phyloP scores from a whole-genome alignment of 2,797 vertebrate genomes.

The Clarias laeviceps region DNA sequence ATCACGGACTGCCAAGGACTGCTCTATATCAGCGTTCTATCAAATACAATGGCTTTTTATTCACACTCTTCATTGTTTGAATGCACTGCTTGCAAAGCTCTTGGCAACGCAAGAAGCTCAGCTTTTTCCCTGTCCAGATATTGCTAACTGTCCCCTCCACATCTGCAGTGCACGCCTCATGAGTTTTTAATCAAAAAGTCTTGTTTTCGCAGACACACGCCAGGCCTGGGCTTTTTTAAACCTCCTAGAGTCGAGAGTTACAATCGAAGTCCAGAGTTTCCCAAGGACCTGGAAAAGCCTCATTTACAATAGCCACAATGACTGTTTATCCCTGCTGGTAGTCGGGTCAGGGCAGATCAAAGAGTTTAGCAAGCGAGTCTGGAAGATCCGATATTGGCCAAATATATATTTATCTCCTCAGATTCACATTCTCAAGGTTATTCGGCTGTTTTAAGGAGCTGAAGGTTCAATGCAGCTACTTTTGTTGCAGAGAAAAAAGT shows the following conservation, averaged over 20 bases:
- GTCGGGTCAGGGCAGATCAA: constrained; percentile 30
- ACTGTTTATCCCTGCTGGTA: constrained; percentile 35
- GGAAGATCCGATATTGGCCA: constrained; percentile 1
- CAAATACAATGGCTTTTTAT: constrained; percentile 26
- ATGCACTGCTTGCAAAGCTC: constrained; percentile 2
- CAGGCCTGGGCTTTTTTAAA: constrained; percentile 37
- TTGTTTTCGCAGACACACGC: constrained; percentile 54
- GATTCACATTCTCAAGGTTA: neutral
- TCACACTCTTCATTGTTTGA: constrained; percentile 25
- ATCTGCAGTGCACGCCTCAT: constrained; percentile 50
- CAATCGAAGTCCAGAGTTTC: constrained; percentile 33
- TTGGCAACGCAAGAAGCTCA: constrained; percentile 39
- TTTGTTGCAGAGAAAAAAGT: neutral
- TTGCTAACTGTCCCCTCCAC: constrained; percentile 24
- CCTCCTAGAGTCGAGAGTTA: constrained; percentile 15
- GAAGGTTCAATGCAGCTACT: neutral
- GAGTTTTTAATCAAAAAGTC: constrained; percentile 42
- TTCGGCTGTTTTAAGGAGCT: constrained; percentile 11
- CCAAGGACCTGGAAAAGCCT: constrained; percentile 24
- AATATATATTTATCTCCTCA: neutral
- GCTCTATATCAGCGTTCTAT: constrained; percentile 35
- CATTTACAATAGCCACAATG: constrained; percentile 36
- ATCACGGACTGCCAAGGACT: neutral
- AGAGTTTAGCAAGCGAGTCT: neutral
- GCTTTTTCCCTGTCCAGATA: constrained; percentile 37